These are phyloP conservation scores for Fistularia commersonii DNA, from an alignment of 2,797 vertebrate species.

Conservation along the genomic window DNA sequence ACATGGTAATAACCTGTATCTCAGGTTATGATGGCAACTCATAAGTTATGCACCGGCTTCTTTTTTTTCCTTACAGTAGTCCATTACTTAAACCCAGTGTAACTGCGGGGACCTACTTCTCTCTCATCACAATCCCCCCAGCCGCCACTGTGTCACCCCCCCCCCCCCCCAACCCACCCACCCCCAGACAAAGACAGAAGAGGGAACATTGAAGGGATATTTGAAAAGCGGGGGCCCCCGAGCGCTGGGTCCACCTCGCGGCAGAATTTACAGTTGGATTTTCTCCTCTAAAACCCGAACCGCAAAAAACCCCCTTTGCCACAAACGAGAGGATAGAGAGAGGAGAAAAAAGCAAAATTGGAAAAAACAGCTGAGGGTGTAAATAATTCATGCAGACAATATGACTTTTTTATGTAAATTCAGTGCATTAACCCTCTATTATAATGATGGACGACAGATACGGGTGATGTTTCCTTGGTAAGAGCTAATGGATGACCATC, in stretches of 20 bases:
- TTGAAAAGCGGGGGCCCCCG: not conserved
- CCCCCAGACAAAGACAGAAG: conserved; percentile 38
- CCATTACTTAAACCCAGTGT: no score
- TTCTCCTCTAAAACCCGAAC: conserved; percentile 89
- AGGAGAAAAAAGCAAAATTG: conserved; percentile 53
- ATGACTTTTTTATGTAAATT: conserved; percentile 99
- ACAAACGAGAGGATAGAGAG: conserved; percentile 58
- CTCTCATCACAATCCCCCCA: conserved; percentile 31
- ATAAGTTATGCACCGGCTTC: no score
- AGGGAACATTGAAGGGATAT: conserved; percentile 14
- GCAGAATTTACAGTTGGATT: conserved; percentile 95
- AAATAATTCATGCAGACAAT: conserved; percentile 99
- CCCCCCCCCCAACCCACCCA: no score
- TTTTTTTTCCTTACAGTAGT: no score
- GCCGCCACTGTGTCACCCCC: conserved; percentile 21
- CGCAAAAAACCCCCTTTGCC: conserved; percentile 72
- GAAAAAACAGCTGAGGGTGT: conserved; percentile 99
- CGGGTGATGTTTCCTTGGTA: conserved; percentile 99
- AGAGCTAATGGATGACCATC: conserved; percentile 99
- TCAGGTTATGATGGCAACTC: no score
- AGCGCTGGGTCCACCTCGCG: conserved; percentile 78
- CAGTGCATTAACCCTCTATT: conserved; percentile 99
- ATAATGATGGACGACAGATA: conserved; percentile 99
- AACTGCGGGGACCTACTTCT: conserved; percentile 21
- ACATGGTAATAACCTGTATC: no score